These are phyloP conservation scores for Aphaenogaster rudis DNA, from an alignment of 1,140 invertebrate species.

Conservation along the genomic window DNA sequence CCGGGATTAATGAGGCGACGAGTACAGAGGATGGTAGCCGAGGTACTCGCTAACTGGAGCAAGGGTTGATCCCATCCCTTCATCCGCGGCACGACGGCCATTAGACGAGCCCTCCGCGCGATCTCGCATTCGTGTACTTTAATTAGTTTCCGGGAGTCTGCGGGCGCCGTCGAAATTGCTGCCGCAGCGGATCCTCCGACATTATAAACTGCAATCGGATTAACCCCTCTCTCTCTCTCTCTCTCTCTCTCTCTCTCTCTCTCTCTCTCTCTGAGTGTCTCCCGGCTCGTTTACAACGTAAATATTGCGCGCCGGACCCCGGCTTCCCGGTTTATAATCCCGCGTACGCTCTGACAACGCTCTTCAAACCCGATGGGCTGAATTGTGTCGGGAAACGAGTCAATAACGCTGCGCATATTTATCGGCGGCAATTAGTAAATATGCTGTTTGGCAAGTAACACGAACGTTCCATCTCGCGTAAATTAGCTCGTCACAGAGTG, in stretches of 20 bases:
- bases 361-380: background rate
- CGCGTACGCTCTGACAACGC: background rate
- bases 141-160: conserved; percentile 47
- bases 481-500: conserved; percentile 5
- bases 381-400: background rate
- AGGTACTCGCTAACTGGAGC: background rate
- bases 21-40: background rate
- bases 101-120: background rate
- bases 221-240: background rate
- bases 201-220: conserved; percentile 63
- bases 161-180: conserved; percentile 20
- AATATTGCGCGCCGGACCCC: background rate
- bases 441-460: background rate
- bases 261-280: background rate
- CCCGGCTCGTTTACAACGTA: conserved; percentile 22
- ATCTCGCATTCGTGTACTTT: conserved; percentile 49
- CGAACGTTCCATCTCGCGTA: background rate
- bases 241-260: too few relatives aligned
- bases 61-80: background rate
- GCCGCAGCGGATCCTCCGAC: conserved; percentile 24
- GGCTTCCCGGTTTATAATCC: background rate
- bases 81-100: background rate
- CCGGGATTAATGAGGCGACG: conserved; percentile 16
- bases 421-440: background rate
- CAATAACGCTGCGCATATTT: background rate